Conservation (phyloP, 2,888 invertebrate species). For the Unio pictorum region DNA sequence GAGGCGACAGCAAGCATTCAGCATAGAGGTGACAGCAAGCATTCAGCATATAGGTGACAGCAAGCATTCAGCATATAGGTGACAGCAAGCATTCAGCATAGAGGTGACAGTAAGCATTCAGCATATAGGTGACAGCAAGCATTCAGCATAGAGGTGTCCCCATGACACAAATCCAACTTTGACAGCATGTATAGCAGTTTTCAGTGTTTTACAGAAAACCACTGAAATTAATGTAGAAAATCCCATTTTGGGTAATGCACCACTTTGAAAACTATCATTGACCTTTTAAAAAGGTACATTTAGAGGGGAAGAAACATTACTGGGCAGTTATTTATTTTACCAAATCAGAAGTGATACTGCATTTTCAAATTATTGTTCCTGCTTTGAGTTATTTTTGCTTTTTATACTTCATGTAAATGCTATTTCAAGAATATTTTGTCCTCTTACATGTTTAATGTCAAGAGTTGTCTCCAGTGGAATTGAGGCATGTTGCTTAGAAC, state of each 20-base stretch:
- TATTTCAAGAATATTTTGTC: too few relatives aligned
- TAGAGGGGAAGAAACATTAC: too few relatives aligned
- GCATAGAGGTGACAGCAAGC: conserved; percentile 20
- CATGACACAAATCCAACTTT: conserved; percentile 17
- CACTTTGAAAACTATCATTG: too few relatives aligned
- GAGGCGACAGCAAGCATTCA: conserved; percentile 2
- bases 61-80: conserved; percentile 24
- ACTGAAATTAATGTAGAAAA: conserved; percentile 33
- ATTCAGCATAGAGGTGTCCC: conserved; percentile 35
- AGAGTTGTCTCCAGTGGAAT: too few relatives aligned
- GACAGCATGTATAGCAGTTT: conserved; percentile 36
- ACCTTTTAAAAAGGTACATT: too few relatives aligned
- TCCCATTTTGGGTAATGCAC: not conserved
- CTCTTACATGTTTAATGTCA: too few relatives aligned
- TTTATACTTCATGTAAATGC: too few relatives aligned
- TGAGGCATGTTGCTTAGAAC: too few relatives aligned
- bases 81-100: conserved; percentile 20
- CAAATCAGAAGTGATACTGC: too few relatives aligned
- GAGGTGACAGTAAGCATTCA: conserved; percentile 4
- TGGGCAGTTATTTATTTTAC: too few relatives aligned
- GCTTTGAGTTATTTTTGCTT: too few relatives aligned
- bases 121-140: conserved; percentile 7
- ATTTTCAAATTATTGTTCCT: too few relatives aligned
- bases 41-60: conserved; percentile 26
- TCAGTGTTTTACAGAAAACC: conserved; percentile 28